phyloP scores from a whole-genome alignment of 2,113 vertebrate species.

The Aptenodytes forsteri region DNA sequence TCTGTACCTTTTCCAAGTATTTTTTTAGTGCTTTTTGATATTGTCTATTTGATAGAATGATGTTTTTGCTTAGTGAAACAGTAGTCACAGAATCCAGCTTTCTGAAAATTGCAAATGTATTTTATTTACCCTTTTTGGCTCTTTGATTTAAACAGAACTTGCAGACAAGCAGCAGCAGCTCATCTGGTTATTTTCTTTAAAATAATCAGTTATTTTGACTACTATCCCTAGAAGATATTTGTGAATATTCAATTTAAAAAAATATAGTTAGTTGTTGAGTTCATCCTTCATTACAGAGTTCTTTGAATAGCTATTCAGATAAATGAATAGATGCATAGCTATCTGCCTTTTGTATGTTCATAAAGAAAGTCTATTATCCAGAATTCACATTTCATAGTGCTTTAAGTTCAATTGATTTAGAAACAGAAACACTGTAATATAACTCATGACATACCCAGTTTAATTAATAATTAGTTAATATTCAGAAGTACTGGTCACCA shows the following conservation, averaged over 20 bases:
- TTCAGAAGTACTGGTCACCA: neutral
- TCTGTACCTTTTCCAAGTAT: neutral
- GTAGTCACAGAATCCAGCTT: neutral
- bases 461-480: neutral
- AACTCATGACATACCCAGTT: neutral
- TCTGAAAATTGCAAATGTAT: neutral
- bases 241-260: neutral
- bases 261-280: neutral
- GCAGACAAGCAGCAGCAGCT: neutral
- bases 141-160: neutral
- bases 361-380: neutral
- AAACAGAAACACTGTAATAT: neutral
- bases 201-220: neutral
- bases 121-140: neutral
- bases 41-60: neutral
- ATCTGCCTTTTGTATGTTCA: neutral
- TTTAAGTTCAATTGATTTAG: neutral
- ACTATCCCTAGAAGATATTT: neutral
- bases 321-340: neutral
- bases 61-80: neutral
- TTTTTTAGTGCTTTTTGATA: neutral
- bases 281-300: neutral
- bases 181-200: neutral
- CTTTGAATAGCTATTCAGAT: neutral
- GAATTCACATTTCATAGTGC: neutral